Evolutionary conservation across 1,140 invertebrate genomes (phyloP), one percentile per base, ranked within the genome.

Genomic region (Apis laboriosa): DNA sequence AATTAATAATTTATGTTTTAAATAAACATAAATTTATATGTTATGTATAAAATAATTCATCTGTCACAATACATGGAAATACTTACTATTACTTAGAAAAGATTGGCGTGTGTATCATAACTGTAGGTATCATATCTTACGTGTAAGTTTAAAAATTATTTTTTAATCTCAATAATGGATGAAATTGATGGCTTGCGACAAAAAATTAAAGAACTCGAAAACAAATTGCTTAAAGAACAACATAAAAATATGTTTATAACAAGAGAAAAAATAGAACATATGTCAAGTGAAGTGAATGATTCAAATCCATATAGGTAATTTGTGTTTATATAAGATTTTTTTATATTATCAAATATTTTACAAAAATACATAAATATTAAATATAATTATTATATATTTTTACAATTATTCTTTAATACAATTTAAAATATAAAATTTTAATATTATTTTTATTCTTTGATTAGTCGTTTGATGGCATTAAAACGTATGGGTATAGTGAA

Each of bases 401-500:
- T 43, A 43, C 15, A 71, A 21, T 70, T 56, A 21, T 79, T 49
- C n/a, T 71, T 24, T 73, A 66, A 43, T 56, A 53, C 11, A 34
- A 63, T 1, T 24, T 5, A 83, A 67, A 56, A 9, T n/a, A 71
- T 12, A 43, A 71, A 55, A 9, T 85, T 15, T 49, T 72, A 24
- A 49, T 55, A 13, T 28, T 17, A 7, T 17, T 55, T 73, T 74
- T 86, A 83, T 86, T 67, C 58, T 80, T 77, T 75, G 95, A 95
- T 63, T 89, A 99, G 99, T 95, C 98, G 99, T 51, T 94, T 99
- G 7, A 99, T 99, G 99, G 99, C 99, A 1, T 94, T 99, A 68
- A 99, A 99, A 92, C 95, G 98, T 87, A 99, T 99, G 99, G 99
- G 99, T 64, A 99, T 99, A 90, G 99, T 99, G 5, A 96, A 99